Percentiles rank a stretch among this genome's conserved stretches.
Evolutionary conservation across 2,797 vertebrate genomes (phyloP).

Genomic region (Hafferia zeledoni): DNA sequence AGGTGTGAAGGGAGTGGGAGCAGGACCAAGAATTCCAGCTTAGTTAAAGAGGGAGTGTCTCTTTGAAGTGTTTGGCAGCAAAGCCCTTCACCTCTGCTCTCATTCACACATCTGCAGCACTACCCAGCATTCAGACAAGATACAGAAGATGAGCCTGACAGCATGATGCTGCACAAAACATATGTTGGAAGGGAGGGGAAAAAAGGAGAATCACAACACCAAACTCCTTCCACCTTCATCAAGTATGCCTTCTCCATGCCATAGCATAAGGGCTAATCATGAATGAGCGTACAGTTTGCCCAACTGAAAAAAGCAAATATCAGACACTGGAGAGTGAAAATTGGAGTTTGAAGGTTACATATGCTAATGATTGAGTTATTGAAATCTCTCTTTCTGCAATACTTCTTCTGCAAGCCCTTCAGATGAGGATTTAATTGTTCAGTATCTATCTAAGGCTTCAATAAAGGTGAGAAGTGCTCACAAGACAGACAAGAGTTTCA

Average conservation of each 20-base stretch:
- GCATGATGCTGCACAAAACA: rapidly evolving
- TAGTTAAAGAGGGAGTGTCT: neutral
- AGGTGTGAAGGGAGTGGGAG: neutral
- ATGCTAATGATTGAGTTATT: neutral
- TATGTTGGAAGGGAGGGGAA: rapidly evolving
- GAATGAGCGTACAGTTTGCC: neutral
- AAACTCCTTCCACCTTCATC: neutral
- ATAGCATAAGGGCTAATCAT: neutral
- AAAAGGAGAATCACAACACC: neutral
- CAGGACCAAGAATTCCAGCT: neutral
- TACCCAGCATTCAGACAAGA: neutral
- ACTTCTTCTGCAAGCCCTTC: neutral
- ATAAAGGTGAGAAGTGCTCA: neutral
- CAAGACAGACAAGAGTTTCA: neutral
- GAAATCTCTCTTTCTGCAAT: neutral
- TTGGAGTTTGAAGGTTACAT: neutral
- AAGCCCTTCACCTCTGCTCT: neutral
- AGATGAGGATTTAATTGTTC: neutral
- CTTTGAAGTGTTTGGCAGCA: neutral
- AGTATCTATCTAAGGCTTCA: neutral
- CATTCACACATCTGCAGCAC: neutral
- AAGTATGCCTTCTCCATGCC: neutral
- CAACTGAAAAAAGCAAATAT: neutral
- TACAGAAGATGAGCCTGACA: neutral
- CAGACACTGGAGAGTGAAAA: neutral